phyloP scores from a whole-genome alignment of 2,113 vertebrate species.

The Ageneiosus marmoratus region DNA sequence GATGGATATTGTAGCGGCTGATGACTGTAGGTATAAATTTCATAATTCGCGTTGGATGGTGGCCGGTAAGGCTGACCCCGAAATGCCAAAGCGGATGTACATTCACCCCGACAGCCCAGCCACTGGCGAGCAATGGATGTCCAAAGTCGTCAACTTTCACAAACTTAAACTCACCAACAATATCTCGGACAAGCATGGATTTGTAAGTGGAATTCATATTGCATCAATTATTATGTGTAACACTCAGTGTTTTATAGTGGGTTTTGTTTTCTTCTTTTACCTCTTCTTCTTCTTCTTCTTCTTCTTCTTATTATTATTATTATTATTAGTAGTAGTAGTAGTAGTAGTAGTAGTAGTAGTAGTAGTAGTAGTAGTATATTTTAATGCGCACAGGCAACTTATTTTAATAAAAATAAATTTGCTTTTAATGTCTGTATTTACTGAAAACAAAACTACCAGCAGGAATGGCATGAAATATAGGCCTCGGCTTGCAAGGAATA shows the following conservation, averaged over 20 bases:
- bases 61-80: conserved; percentile 97
- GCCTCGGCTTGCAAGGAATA: background rate
- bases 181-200: conserved; percentile 98
- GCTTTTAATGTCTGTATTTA: background rate
- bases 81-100: conserved; percentile 99
- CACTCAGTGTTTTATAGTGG: conserved; percentile 18
- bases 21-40: conserved; percentile 99
- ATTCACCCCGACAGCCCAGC: conserved; percentile 99
- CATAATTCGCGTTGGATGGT: conserved; percentile 99
- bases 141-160: conserved; percentile 98
- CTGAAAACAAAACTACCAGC: background rate
- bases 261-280: conserved; percentile 25
- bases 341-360: background rate
- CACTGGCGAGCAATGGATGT: conserved; percentile 99
- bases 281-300: background rate
- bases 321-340: background rate
- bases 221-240: conserved; percentile 45
- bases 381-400: background rate
- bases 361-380: background rate
- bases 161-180: conserved; percentile 99
- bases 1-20: conserved; percentile 98
- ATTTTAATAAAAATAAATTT: too few species aligned
- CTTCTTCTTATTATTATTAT: background rate
- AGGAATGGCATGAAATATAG: background rate
- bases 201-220: conserved; percentile 86